A percentile compares a stretch with the other conserved stretches of the same genome.
These are phyloP conservation scores for Drosophila phalerata DNA, from an alignment of 2,888 invertebrate genomes.

Conservation along the genomic window DNA sequence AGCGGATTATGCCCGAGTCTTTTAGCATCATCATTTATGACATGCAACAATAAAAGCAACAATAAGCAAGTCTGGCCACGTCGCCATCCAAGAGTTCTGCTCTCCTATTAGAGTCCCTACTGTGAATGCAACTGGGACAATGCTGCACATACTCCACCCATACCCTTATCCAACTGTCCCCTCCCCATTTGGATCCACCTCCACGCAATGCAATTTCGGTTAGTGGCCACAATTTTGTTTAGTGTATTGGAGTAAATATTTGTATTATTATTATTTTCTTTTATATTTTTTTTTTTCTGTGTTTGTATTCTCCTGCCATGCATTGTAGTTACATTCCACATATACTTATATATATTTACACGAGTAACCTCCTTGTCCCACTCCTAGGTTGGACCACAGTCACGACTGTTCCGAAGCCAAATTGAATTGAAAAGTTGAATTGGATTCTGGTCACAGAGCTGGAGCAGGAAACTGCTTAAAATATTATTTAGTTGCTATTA, in stretches of 20 bases:
- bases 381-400: constrained; percentile 1
- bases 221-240: constrained; percentile 79
- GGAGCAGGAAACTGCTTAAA: constrained; percentile 54
- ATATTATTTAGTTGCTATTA: constrained; percentile 51
- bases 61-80: constrained; percentile 31
- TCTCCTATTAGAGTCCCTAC: constrained; percentile 35
- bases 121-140: constrained; percentile 41
- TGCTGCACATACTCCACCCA: background rate
- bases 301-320: constrained; percentile 24
- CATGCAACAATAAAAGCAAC: constrained; percentile 70
- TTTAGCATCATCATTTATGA: constrained; percentile 78
- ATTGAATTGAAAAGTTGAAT: constrained; percentile 62
- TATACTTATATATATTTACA: constrained; percentile 41
- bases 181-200: constrained; percentile 16
- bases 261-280: constrained; percentile 43
- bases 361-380: background rate
- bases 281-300: constrained; percentile 13
- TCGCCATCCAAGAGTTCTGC: constrained; percentile 14
- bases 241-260: constrained; percentile 68
- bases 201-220: constrained; percentile 72
- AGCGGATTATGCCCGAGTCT: constrained; percentile 80
- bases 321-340: constrained; percentile 59
- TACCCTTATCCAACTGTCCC: background rate
- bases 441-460: constrained; percentile 49
- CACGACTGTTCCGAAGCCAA: constrained; percentile 22